These are phyloP conservation scores for Triops longicaudatus DNA, from an alignment of 1,140 invertebrate species.

Conservation along the genomic window DNA sequence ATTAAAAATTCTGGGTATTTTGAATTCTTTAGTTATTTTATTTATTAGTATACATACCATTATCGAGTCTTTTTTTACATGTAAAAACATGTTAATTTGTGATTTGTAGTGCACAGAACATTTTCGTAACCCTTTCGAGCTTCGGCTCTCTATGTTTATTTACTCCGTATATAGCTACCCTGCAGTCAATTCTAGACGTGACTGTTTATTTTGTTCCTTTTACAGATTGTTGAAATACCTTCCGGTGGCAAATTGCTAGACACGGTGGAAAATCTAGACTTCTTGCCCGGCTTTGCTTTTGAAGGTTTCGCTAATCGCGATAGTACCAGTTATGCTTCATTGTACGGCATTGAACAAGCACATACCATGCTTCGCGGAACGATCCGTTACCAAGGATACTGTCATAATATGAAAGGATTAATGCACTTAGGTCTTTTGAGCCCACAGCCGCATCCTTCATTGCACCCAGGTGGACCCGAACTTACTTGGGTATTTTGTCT, in stretches of 20 bases:
- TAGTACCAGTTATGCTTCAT: constrained; percentile 75
- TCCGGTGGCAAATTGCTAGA: constrained; percentile 83
- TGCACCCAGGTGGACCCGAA: constrained; percentile 90
- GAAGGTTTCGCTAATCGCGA: constrained; percentile 96
- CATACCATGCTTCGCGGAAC: constrained; percentile 85
- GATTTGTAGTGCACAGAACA: too few relatives aligned
- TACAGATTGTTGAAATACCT: constrained; percentile 74
- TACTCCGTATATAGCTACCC: constrained; percentile 25
- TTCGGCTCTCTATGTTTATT: not conserved
- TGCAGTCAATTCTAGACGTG: not conserved
- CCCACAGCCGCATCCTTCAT: constrained; percentile 67
- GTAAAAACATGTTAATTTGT: too few relatives aligned
- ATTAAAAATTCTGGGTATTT: too few relatives aligned
- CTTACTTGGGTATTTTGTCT: constrained; percentile 75
- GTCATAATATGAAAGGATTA: constrained; percentile 71
- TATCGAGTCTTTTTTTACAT: too few relatives aligned
- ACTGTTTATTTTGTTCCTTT: constrained; percentile 28
- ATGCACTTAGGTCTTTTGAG: constrained; percentile 82
- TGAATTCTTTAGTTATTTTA: too few relatives aligned
- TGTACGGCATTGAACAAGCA: constrained; percentile 80
- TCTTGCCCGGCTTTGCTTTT: constrained; percentile 90
- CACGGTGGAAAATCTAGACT: constrained; percentile 61
- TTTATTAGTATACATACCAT: too few relatives aligned
- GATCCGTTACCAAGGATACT: constrained; percentile 61
- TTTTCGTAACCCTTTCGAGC: too few relatives aligned